phyloP scores from a whole-genome alignment of 1,140 invertebrate species.

The Drosophila tristis region DNA sequence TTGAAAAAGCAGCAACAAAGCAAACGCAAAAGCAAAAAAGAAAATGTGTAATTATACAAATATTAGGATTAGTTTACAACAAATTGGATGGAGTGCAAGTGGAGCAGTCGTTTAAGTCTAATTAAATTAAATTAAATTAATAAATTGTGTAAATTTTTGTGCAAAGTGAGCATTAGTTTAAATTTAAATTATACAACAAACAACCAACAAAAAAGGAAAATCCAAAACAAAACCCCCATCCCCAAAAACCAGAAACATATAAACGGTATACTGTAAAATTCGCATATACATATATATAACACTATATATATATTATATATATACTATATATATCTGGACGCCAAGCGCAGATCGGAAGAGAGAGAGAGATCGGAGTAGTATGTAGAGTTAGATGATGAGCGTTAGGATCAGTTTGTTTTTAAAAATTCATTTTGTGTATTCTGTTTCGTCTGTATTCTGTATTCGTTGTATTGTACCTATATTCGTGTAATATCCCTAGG shows the following conservation, averaged over 20 bases:
- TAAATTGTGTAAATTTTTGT: conserved; percentile 81
- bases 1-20: conserved; percentile 44
- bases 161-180: conserved; percentile 77
- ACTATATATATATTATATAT: conserved; percentile 51
- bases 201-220: conserved; percentile 31
- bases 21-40: conserved; percentile 32
- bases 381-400: conserved; percentile 58
- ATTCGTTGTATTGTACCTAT: conserved; percentile 48
- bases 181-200: conserved; percentile 71
- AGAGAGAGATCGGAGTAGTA: conserved; percentile 19
- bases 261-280: conserved; percentile 75
- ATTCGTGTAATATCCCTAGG: conserved; percentile 28
- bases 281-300: conserved; percentile 52
- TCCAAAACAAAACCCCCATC: conserved; percentile 34
- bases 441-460: conserved; percentile 31
- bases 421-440: conserved; percentile 36
- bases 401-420: conserved; percentile 56
- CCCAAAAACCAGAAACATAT: conserved; percentile 45
- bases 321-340: conserved; percentile 70
- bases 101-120: conserved; percentile 52
- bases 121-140: conserved; percentile 72
- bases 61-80: conserved; percentile 56
- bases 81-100: conserved; percentile 37
- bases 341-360: conserved; percentile 66
- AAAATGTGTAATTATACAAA: conserved; percentile 71